These are phyloP conservation scores for Ctenicera cuprea DNA, from an alignment of 2,888 invertebrate species.

Conservation along the genomic window DNA sequence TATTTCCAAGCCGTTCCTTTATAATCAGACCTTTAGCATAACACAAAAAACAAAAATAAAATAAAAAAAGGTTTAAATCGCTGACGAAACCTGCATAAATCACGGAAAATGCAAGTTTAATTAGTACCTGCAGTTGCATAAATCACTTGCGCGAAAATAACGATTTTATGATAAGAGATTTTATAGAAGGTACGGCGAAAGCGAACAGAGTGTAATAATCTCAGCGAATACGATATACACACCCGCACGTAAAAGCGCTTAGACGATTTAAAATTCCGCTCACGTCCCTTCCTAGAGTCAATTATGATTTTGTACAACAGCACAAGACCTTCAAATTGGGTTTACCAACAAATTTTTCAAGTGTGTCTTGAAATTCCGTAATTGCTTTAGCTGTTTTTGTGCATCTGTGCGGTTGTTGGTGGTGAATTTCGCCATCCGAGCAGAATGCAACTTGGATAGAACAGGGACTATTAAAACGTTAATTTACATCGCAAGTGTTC, in stretches of 20 bases:
- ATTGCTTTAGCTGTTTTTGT: constrained; percentile 45
- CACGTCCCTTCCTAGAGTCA: constrained; percentile 48
- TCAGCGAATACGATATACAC: constrained; percentile 45
- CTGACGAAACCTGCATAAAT: constrained; percentile 35
- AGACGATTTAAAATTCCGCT: constrained; percentile 45
- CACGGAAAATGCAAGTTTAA: constrained; percentile 46
- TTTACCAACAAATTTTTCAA: constrained; percentile 50
- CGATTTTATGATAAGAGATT: constrained; percentile 49
- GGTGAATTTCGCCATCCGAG: constrained; percentile 43
- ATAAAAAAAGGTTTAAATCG: background rate
- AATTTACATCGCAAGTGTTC: constrained; percentile 69
- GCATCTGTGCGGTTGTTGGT: constrained; percentile 31
- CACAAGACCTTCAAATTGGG: constrained; percentile 41
- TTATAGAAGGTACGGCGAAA: constrained; percentile 38
- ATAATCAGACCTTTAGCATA: constrained; percentile 9
- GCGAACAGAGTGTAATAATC: constrained; percentile 44
- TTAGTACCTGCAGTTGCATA: constrained; percentile 48
- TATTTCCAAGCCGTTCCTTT: constrained; percentile 22
- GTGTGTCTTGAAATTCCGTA: constrained; percentile 45
- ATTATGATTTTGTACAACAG: constrained; percentile 49
- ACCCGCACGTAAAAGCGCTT: constrained; percentile 42
- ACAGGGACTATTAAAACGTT: constrained; percentile 64
- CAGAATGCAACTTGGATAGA: constrained; percentile 50
- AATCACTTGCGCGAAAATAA: constrained; percentile 53
- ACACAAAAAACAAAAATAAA: background rate